Base-by-base conservation (phyloP, 1,140 invertebrate genomes). In the Calliopsis andreniformis region DNA sequence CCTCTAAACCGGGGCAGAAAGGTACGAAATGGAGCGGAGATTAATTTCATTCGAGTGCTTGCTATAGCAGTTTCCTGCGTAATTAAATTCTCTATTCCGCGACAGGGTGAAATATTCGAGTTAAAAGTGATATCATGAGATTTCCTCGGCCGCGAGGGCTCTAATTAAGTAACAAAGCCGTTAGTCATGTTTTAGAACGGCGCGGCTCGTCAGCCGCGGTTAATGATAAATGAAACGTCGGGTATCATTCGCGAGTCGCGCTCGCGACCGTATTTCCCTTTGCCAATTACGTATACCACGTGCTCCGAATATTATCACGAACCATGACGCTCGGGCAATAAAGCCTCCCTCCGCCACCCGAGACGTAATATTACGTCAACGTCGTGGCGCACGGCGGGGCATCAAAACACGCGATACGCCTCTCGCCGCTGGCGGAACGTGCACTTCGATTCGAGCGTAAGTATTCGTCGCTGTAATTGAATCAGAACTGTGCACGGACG, bases 401-500 rank as follows among this genome's bases (percentile, higher is more conserved):
- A 39, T 43, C n/a, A 28, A 32, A 32, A 61, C 32, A 25, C 23
- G 25, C 59, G 58, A 59, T 81, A 81, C 39, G 42, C 30, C 28
- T 16, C 30, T 25, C 10, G 32, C 47, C 45, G 14, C 45, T 10
- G 39, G 55, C 30, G 23, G 63, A 49, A 47, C 43, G 51, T 39
- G 28, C 67, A 56, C 51, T 82, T 66, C 67, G 79, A 58, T 69
- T 77, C 53, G 58, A 80, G 69, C 55, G 47, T 75, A 55, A 75
- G 64, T 47, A 80, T 80, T 75, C 79, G 55, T 25, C 39, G 45
- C 18, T 73, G 32, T 39, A 75, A 80, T 81, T 75, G 56, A 80
- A 80, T 81, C 61, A 30, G 45, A 53, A 56, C 49, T 45, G 39
- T 67, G 45, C 55, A 30, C 55, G 47, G 56, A 56, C 73, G 47